Base-by-base conservation (phyloP, 2,113 vertebrate species). In the Pagrus major region DNA sequence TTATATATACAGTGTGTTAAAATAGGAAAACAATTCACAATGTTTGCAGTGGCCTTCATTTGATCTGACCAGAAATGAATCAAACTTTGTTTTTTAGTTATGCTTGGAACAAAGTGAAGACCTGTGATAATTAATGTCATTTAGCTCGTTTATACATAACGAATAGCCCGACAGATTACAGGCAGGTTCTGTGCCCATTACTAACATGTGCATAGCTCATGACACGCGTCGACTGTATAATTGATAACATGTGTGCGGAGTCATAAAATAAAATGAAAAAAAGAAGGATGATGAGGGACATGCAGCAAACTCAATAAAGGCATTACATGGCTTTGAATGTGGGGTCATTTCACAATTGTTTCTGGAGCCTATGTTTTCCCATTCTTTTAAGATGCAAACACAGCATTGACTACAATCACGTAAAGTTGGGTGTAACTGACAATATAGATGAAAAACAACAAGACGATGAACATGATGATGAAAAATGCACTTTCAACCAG, bases 31-130 rank as follows among this genome's bases (percentile, higher is more conserved):
- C 9, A 46, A 44, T 68, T 63, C 15, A 46, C 16, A 33, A 33
- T 75, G 49, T 56, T 80, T 63, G 51, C 12, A 49, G 25, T 54
- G 4, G 25, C 9, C 65, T 47, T 68, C 14, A 31, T 54, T 58
- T 61, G 2, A 61, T 68, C n/a, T 52, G 44, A 49, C 31, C 6
- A 12, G 44, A 16, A 52, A 15, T 37, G 1, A n/a, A 64, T 55
- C 20, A 33, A 61, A 39, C 58, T 42, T 3, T 29, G 0, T 4
- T 49, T 5, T 10, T 5, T n/a, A n/a, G 2, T 29, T 60, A 44
- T 25, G 29, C 16, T 56, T 39, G 11, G 9, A 39, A 23, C 18
- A 29, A 49, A 16, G 4, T 47, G n/a, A 46, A 14, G 37, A 71
- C 44, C 1, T 25, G 23, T 29, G 1, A 2, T 46, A 33, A 25